Evolutionary conservation across 35 echinoderm and acorn worm genomes (phyloP), one percentile per base, ranked within the genome.

Genomic region (Apostichopus californicus): DNA sequence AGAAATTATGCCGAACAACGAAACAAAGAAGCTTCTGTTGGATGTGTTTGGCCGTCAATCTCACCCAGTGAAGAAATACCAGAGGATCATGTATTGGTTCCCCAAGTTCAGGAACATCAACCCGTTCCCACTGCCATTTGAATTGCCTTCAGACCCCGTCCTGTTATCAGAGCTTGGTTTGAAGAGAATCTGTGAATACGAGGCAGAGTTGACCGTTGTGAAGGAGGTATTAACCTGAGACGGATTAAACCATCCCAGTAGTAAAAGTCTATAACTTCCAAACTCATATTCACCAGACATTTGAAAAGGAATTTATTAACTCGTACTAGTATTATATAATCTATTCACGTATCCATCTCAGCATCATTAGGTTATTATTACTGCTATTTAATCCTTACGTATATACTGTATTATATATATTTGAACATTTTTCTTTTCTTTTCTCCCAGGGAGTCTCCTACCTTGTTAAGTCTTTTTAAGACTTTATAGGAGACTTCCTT

Each of bases 31-130:
- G 22, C 94, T 99, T 54, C 70, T 99, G 8, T 63, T 96, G 64
- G 71, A 91, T 12, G 92, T 92, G 4, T 99, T 99, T 90, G 97
- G 97, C 18, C 84, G 89, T 58, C 89, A 91, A 34, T 93, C 95
- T 11, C 91, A 94, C 81, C 95, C 97, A 21, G 84, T 99, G 77
- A 99, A 94, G 93, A 99, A 99, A 88, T 96, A 96, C 92, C 95
- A 95, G 56, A 77, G 97, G 63, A 82, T 99, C 54, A 96, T 99
- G 95, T 99, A 99, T 89, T 99, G 97, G 97, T 99, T 99, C 78
- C 95, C 95, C 28, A 95, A 96, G 77, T 96, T 99, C 55, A 60
- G 95, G 23, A 93, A 99, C 89, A 89, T 99, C 81, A 99, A 99
- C 77, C 97, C 97, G 55, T 99, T 99, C 88, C 97, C 97, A 23